Evolutionary conservation across 1,140 invertebrate species (phyloP).

Genomic region (Muscidifurax raptorellus): DNA sequence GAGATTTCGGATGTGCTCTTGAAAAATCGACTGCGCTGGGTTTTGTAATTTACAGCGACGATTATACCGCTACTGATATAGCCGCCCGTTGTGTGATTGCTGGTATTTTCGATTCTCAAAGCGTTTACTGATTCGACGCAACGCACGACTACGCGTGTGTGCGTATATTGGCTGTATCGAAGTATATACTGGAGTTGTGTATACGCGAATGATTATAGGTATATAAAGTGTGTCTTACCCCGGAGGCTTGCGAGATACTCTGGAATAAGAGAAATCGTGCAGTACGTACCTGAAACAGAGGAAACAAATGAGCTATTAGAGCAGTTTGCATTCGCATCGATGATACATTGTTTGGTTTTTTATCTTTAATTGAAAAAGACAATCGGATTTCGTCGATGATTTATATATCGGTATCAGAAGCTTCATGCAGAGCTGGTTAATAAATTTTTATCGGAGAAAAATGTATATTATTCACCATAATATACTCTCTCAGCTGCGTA

Average conservation of each 20-base stretch:
- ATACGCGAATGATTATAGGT: neutral
- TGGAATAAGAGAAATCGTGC: neutral
- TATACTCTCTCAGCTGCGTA: no score
- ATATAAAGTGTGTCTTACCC: neutral
- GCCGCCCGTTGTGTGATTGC: no score
- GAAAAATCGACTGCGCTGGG: neutral
- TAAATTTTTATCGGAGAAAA: no score
- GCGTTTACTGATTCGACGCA: no score
- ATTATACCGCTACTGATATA: neutral
- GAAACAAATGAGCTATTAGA: neutral
- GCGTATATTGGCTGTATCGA: neutral
- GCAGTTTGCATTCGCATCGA: no score
- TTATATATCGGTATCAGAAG: no score
- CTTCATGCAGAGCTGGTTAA: no score
- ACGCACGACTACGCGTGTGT: neutral
- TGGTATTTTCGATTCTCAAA: no score
- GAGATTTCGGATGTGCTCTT: neutral
- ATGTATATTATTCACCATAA: no score
- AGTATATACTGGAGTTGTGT: neutral
- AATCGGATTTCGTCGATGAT: no score
- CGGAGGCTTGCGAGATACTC: neutral
- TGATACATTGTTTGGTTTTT: no score
- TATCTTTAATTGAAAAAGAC: no score
- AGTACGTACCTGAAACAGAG: conserved; percentile 34
- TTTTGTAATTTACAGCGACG: neutral